A percentile compares a stretch with the other conserved stretches of the same genome.
These are phyloP conservation scores for Arothron firmamentum DNA, from an alignment of 2,113 vertebrate genomes.

Conservation along the genomic window DNA sequence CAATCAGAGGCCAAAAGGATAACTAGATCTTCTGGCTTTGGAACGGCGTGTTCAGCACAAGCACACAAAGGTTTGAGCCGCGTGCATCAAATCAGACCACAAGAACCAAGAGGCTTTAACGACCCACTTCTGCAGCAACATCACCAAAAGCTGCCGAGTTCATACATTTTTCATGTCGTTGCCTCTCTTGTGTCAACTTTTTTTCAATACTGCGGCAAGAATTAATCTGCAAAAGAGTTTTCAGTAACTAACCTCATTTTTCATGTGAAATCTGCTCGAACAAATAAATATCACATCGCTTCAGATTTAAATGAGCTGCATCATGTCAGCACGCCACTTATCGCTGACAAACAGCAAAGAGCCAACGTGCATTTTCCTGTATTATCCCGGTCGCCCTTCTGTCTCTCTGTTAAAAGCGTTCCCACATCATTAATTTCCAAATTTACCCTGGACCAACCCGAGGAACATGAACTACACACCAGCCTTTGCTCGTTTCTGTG, in stretches of 20 bases:
- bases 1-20: slow-evolving; percentile 47
- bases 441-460: not conserved
- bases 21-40: slow-evolving; percentile 36
- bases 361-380: not conserved
- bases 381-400: not conserved
- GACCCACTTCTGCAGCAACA: slow-evolving; percentile 11
- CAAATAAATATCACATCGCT: too few species aligned
- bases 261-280: too few species aligned
- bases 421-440: not conserved
- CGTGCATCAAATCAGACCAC: slow-evolving; percentile 35
- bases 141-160: not conserved
- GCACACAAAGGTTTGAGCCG: slow-evolving; percentile 42
- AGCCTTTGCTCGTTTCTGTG: slow-evolving; percentile 17
- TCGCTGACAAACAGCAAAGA: not conserved
- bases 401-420: not conserved
- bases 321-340: too few species aligned
- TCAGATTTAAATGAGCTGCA: too few species aligned
- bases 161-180: slow-evolving; percentile 4
- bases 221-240: too few species aligned
- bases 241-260: too few species aligned
- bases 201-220: not conserved
- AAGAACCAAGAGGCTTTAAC: slow-evolving; percentile 20
- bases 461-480: not conserved
- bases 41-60: slow-evolving; percentile 50
- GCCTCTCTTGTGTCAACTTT: not conserved